Percentiles rank a stretch among this genome's conserved stretches.
phyloP scores from a whole-genome alignment of 1,140 invertebrate species.

The Colletes latitarsis region DNA sequence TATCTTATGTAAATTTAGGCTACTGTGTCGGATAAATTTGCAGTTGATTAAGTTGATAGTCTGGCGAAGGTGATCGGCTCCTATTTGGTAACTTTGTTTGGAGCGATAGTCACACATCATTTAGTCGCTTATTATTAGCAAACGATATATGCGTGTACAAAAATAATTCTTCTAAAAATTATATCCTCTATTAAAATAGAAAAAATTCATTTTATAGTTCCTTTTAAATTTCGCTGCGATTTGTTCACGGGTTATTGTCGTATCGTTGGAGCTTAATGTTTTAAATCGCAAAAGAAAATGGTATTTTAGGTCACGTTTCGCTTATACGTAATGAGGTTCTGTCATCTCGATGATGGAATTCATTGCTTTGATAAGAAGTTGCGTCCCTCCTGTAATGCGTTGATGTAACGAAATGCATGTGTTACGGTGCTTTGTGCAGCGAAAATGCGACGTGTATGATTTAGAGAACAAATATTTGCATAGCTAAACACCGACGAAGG shows the following conservation, averaged over 20 bases:
- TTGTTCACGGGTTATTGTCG: not conserved
- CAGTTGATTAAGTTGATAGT: not conserved
- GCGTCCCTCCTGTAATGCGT: not conserved
- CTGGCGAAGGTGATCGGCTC: no score
- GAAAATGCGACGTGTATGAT: not conserved
- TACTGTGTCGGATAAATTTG: not conserved
- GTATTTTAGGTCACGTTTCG: slow-evolving; percentile 42
- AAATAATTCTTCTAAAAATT: no score
- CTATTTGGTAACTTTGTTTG: no score
- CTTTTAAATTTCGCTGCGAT: not conserved
- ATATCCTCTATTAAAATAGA: no score
- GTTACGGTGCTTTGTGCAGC: not conserved
- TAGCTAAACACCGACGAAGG: not conserved
- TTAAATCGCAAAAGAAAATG: slow-evolving; percentile 22
- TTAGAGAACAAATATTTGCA: not conserved
- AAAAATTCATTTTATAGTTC: not conserved
- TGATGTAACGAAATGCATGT: not conserved
- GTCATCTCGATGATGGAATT: slow-evolving; percentile 15
- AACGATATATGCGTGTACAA: no score
- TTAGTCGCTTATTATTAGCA: not conserved
- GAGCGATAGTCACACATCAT: not conserved
- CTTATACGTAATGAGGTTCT: slow-evolving; percentile 28
- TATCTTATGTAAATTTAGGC: slow-evolving; percentile 13
- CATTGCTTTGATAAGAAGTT: slow-evolving; percentile 19
- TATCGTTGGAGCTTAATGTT: not conserved